Evolutionary conservation across 1,140 invertebrate genomes (phyloP).

Genomic region (Lasioglossum albipes): DNA sequence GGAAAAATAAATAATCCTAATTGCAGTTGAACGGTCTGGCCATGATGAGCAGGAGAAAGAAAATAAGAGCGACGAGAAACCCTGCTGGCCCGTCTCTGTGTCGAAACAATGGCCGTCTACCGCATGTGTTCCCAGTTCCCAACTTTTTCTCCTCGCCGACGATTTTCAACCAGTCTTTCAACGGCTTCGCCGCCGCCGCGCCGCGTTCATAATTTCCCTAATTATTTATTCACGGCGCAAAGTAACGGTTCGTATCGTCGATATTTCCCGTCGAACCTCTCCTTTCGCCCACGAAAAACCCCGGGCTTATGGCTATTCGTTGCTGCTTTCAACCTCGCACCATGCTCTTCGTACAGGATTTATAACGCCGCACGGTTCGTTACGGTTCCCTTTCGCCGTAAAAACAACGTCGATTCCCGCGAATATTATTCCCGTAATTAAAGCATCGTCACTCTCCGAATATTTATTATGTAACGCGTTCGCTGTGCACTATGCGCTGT

Average conservation of each 20-base stretch:
- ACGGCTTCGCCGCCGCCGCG: neutral
- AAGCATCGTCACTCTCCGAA: too few relatives aligned
- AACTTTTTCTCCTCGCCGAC: conserved; percentile 11
- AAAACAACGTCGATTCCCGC: neutral
- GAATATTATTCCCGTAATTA: too few relatives aligned
- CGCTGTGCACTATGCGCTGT: too few relatives aligned
- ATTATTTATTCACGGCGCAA: conserved; percentile 57
- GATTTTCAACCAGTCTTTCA: neutral
- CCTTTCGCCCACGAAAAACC: neutral
- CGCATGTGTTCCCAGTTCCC: neutral
- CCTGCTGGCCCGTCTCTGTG: neutral
- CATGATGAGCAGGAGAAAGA: conserved; percentile 23
- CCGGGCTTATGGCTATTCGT: neutral
- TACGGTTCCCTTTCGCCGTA: too few relatives aligned
- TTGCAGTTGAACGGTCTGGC: conserved; percentile 51
- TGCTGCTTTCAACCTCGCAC: neutral
- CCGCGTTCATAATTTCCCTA: conserved; percentile 50
- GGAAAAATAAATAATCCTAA: conserved; percentile 65
- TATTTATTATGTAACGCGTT: too few relatives aligned
- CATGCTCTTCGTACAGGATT: neutral
- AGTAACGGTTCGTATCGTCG: neutral
- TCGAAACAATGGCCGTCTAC: conserved; percentile 45
- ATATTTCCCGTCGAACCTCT: neutral
- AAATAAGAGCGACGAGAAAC: conserved; percentile 9
- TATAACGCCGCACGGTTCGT: neutral